phyloP scores from a whole-genome alignment of 1,140 invertebrate species.

The Drosophila busckii region DNA sequence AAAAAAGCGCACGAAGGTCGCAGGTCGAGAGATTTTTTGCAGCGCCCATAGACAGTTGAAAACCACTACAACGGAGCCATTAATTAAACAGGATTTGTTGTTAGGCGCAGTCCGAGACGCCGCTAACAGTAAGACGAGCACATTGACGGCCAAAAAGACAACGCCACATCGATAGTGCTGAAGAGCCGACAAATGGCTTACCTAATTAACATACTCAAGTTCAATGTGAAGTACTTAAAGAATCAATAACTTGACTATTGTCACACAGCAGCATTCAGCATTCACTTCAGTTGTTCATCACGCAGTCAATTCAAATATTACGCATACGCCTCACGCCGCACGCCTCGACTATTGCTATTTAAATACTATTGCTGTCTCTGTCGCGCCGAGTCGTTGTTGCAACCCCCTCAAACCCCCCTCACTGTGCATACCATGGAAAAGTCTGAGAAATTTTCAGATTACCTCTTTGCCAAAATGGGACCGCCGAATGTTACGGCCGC shows the following conservation, averaged over 20 bases:
- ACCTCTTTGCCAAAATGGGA: slow-evolving; percentile 87
- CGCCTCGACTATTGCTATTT: background rate
- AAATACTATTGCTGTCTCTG: slow-evolving; percentile 16
- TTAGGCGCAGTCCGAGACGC: slow-evolving; percentile 47
- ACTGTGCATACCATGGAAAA: slow-evolving; percentile 77
- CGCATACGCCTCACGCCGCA: background rate
- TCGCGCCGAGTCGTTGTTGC: slow-evolving; percentile 4
- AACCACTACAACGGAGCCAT: slow-evolving; percentile 78
- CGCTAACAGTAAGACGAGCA: slow-evolving; percentile 35
- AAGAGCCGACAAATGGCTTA: slow-evolving; percentile 59
- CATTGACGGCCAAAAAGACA: slow-evolving; percentile 56
- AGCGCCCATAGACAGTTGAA: slow-evolving; percentile 36
- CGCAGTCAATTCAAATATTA: background rate
- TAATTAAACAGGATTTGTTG: slow-evolving; percentile 47
- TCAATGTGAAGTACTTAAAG: slow-evolving; percentile 78
- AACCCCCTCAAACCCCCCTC: background rate
- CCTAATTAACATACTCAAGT: slow-evolving; percentile 77
- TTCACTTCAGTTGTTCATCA: too few species aligned
- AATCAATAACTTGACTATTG: slow-evolving; percentile 62
- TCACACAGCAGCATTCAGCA: background rate
- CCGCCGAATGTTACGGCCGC: slow-evolving; percentile 79
- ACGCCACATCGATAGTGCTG: slow-evolving; percentile 68
- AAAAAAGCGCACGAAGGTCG: slow-evolving; percentile 36
- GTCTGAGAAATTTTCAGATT: slow-evolving; percentile 85
- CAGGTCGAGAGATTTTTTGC: slow-evolving; percentile 30